Evolutionary conservation across 1,140 invertebrate genomes (phyloP).

Genomic region (Drosophila trapezifrons): DNA sequence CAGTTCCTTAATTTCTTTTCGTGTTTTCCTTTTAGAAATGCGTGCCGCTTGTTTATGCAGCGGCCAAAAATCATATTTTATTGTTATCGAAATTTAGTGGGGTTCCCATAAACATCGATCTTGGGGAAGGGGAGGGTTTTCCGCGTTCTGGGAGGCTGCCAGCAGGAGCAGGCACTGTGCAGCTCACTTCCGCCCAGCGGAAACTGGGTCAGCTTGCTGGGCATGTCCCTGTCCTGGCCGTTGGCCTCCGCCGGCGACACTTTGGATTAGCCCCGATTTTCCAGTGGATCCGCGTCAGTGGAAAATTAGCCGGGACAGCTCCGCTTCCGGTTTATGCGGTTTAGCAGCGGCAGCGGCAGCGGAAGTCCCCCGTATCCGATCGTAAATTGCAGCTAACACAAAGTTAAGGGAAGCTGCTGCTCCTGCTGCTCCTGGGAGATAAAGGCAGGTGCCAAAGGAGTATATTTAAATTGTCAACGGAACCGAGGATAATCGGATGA

Average conservation of each 20-base stretch:
- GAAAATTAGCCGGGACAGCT: neutral
- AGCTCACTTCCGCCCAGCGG: too few relatives aligned
- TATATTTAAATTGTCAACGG: neutral
- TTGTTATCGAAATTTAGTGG: conserved; percentile 77
- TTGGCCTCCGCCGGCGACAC: neutral
- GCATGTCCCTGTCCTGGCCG: neutral
- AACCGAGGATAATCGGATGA: neutral
- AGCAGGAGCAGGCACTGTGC: conserved; percentile 28
- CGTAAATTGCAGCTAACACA: conserved; percentile 7
- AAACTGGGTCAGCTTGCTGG: conserved; percentile 38
- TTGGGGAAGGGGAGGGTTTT: neutral
- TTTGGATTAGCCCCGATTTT: neutral
- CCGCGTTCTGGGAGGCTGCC: neutral
- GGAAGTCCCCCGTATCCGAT: neutral
- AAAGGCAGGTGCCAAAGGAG: neutral
- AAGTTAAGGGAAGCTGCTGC: neutral
- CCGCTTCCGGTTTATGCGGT: neutral
- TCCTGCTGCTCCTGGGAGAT: neutral
- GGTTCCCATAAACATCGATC: conserved; percentile 55
- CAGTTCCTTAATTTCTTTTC: conserved; percentile 79
- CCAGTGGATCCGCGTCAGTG: neutral
- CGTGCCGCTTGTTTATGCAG: conserved; percentile 23
- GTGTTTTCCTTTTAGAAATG: conserved; percentile 36
- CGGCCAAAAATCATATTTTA: conserved; percentile 78
- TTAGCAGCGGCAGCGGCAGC: too few relatives aligned